A percentile compares a stretch with the other conserved stretches of the same genome.
Evolutionary conservation across 2,113 vertebrate genomes (phyloP).

Genomic region (Chionomys nivalis): DNA sequence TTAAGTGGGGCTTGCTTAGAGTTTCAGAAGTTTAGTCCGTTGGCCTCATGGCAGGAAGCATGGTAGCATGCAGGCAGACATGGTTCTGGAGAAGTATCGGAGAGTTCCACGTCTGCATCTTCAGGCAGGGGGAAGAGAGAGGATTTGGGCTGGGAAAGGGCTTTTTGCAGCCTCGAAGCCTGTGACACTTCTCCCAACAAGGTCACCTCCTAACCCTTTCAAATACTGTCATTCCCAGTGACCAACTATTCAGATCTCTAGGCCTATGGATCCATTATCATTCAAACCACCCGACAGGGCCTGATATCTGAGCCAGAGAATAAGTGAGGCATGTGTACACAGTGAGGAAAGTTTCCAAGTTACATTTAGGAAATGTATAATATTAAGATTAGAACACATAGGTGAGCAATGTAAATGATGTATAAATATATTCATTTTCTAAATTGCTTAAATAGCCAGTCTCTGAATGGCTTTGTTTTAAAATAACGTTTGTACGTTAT

Average conservation of each 20-base stretch:
- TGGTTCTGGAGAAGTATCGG: background rate
- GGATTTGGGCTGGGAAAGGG: background rate
- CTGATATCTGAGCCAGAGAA: background rate
- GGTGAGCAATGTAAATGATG: no score
- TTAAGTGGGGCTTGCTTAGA: background rate
- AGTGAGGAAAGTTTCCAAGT: background rate
- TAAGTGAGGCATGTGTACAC: fast-evolving
- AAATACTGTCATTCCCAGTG: no score
- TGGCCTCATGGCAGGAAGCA: no score
- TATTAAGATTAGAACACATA: background rate
- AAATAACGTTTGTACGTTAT: conserved; percentile 33
- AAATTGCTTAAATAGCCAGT: conserved; percentile 61
- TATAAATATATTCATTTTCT: conserved; percentile 49
- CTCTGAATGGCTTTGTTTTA: conserved; percentile 62
- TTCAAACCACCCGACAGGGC: background rate
- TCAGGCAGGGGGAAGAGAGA: no score
- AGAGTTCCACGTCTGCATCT: background rate
- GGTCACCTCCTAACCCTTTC: background rate
- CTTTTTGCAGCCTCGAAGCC: background rate
- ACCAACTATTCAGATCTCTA: background rate
- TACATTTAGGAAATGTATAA: background rate
- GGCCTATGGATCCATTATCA: no score
- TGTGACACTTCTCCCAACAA: background rate
- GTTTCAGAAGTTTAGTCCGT: background rate
- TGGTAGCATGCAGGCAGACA: background rate